A percentile compares a stretch with the other conserved stretches of the same genome.
phyloP scores from a whole-genome alignment of 1,140 invertebrate genomes.

The Zaprionus nigranus region DNA sequence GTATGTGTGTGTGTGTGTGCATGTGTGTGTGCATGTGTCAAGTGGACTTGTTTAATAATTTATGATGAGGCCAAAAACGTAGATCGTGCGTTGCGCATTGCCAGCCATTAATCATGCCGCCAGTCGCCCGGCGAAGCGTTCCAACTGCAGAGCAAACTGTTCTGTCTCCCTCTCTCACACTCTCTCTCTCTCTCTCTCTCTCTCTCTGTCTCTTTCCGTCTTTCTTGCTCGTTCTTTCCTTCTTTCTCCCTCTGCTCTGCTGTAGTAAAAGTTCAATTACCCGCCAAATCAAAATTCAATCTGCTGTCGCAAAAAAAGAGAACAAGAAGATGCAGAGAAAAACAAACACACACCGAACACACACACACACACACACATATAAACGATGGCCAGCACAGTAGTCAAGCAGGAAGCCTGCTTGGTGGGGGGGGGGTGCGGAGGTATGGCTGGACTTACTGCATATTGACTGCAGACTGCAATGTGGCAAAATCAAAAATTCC shows the following conservation, averaged over 20 bases:
- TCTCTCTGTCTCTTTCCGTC: background rate
- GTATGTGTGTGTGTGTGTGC: conserved; percentile 46
- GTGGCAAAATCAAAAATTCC: conserved; percentile 82
- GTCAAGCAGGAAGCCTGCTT: conserved; percentile 6
- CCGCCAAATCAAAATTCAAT: conserved; percentile 82
- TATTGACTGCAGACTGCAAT: conserved; percentile 74
- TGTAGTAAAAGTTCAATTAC: conserved; percentile 82
- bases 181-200: background rate
- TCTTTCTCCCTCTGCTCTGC: conserved; percentile 27
- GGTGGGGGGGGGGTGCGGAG: too few species aligned
- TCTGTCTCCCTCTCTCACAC: background rate
- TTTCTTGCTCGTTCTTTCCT: background rate
- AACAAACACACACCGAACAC: conserved; percentile 33
- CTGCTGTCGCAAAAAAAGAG: conserved; percentile 63
- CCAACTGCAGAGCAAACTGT: background rate
- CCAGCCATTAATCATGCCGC: conserved; percentile 78
- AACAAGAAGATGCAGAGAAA: conserved; percentile 36
- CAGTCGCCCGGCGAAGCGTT: conserved; percentile 30
- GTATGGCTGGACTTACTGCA: conserved; percentile 40
- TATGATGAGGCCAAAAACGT: conserved; percentile 82
- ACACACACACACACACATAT: conserved; percentile 2
- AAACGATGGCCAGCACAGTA: conserved; percentile 56
- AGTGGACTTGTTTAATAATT: conserved; percentile 82
- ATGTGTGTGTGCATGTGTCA: conserved; percentile 72
- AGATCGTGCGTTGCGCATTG: conserved; percentile 81